phyloP scores from a whole-genome alignment of 2,113 vertebrate genomes.

The Phaethornis superciliosus region DNA sequence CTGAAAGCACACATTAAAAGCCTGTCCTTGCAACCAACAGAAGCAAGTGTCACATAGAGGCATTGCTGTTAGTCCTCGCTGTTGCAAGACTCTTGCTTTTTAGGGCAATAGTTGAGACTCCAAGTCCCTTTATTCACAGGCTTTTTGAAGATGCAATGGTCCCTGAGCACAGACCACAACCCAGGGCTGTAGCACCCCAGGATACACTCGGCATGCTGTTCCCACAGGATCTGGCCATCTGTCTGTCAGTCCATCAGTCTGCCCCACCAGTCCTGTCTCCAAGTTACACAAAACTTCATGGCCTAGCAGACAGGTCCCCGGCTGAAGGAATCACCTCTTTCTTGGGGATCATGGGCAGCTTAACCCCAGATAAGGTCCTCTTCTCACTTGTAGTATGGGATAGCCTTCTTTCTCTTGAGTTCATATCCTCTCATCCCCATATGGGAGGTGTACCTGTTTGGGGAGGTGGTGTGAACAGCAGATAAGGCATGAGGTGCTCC shows the following conservation, averaged over 20 bases:
- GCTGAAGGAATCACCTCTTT: neutral
- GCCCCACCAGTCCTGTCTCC: neutral
- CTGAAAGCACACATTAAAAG: neutral
- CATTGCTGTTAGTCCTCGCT: neutral
- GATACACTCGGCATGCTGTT: rapidly evolving
- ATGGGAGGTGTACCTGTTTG: neutral
- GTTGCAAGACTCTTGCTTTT: neutral
- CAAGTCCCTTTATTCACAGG: neutral
- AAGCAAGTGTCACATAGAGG: neutral
- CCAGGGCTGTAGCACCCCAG: neutral
- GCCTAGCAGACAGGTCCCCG: rapidly evolving
- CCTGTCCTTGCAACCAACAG: neutral
- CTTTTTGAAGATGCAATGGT: neutral
- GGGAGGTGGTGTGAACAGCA: neutral
- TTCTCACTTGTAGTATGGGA: neutral
- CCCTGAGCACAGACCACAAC: neutral
- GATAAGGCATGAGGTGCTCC: neutral
- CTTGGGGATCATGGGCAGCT: neutral
- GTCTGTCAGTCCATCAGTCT: neutral
- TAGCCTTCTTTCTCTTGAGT: neutral
- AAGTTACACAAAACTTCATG: neutral
- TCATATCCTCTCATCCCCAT: neutral
- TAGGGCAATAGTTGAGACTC: neutral
- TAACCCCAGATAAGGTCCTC: neutral
- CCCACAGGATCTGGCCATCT: neutral